phyloP scores from a whole-genome alignment of 2,113 vertebrate genomes.

The Copsychus sechellarum region DNA sequence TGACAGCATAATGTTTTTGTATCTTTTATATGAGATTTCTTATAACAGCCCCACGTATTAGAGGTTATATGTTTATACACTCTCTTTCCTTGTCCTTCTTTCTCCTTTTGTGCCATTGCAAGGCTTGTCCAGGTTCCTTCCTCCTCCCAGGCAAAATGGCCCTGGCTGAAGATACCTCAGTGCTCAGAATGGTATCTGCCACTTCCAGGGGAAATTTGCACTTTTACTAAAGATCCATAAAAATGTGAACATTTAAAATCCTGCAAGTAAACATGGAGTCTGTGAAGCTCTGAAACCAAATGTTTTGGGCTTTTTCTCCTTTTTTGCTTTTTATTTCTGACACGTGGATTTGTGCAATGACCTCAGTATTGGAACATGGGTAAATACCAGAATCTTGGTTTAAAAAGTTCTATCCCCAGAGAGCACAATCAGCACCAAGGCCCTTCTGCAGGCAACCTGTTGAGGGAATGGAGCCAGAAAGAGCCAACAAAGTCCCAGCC shows the following conservation, averaged over 20 bases:
- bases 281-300: neutral
- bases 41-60: neutral
- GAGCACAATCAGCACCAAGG: neutral
- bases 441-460: neutral
- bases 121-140: neutral
- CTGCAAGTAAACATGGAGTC: neutral
- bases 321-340: neutral
- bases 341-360: neutral
- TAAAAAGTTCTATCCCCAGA: neutral
- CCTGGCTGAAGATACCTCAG: neutral
- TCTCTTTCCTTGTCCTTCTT: neutral
- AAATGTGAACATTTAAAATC: neutral
- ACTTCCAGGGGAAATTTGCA: neutral
- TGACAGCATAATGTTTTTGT: neutral
- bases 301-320: rapidly evolving
- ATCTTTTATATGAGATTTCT: neutral
- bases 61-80: neutral
- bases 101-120: neutral
- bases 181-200: neutral
- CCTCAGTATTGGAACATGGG: neutral
- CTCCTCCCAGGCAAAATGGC: neutral
- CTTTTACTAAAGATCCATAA: neutral
- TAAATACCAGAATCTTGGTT: neutral
- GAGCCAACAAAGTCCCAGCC: neutral
- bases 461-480: neutral